A percentile compares a stretch with the other conserved stretches of the same genome.
These are phyloP conservation scores for Ahaetulla prasina DNA, from an alignment of 2,113 vertebrate species.

Conservation along the genomic window DNA sequence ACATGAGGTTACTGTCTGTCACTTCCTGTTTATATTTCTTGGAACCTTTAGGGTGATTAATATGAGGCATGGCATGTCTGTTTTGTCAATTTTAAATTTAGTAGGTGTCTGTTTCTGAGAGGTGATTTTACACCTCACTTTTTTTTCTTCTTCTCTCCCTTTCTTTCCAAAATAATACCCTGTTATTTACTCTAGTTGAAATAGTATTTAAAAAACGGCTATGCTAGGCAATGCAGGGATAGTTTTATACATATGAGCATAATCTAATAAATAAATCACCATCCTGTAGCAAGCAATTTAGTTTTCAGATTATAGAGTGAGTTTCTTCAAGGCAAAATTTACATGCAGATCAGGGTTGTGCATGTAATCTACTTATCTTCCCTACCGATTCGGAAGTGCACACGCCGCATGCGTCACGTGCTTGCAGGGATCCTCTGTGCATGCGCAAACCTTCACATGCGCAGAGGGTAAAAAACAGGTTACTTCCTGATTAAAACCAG, in stretches of 20 bases:
- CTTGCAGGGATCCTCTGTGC: no score
- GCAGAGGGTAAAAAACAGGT: no score
- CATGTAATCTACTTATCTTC: no score
- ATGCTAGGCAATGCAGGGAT: not conserved
- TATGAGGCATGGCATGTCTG: conserved; percentile 13
- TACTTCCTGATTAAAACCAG: no score
- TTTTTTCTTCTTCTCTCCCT: not conserved
- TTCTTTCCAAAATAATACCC: not conserved
- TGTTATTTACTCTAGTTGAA: not conserved
- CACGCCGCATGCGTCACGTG: no score
- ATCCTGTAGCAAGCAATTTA: not conserved
- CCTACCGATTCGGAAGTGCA: no score
- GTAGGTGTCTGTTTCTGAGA: conserved; percentile 3
- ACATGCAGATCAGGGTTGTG: no score
- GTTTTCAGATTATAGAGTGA: not conserved
- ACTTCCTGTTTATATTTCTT: conserved; percentile 51
- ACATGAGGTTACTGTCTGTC: conserved; percentile 29
- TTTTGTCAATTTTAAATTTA: not conserved
- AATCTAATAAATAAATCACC: not conserved
- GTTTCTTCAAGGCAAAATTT: not conserved
- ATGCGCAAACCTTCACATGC: no score
- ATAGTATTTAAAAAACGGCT: not conserved
- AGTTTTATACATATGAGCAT: not conserved
- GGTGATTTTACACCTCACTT: not conserved
- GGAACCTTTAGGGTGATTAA: conserved; percentile 32